These are phyloP conservation scores for Vanessa tameamea DNA, from an alignment of 1,140 invertebrate genomes.

Conservation along the genomic window DNA sequence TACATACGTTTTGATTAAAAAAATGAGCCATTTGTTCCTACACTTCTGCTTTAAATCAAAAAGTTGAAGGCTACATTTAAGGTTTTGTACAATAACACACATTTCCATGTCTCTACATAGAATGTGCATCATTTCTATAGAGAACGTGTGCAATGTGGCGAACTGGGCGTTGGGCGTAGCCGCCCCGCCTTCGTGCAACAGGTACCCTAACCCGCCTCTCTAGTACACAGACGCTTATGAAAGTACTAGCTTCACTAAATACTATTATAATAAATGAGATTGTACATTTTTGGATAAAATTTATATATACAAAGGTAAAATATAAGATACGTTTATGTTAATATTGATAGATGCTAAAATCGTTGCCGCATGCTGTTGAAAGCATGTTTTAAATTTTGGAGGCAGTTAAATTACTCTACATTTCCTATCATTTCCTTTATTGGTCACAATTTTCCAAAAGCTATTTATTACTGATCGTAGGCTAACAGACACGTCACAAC, in stretches of 20 bases:
- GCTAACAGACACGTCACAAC: too few relatives aligned
- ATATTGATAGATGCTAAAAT: too few relatives aligned
- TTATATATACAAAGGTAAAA: background rate
- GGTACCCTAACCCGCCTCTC: constrained; percentile 41
- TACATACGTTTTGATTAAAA: too few relatives aligned
- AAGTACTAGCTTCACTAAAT: constrained; percentile 15
- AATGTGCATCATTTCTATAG: background rate
- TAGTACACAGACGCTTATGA: constrained; percentile 16
- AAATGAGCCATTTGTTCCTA: too few relatives aligned
- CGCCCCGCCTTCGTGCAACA: constrained; percentile 72
- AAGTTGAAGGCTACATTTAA: too few relatives aligned
- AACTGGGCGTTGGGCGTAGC: constrained; percentile 60
- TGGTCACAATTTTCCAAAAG: too few relatives aligned
- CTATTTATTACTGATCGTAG: too few relatives aligned
- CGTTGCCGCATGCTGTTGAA: too few relatives aligned
- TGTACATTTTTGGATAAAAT: background rate
- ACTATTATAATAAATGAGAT: background rate
- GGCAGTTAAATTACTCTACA: too few relatives aligned
- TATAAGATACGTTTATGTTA: background rate
- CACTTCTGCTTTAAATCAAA: too few relatives aligned
- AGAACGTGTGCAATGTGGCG: constrained; percentile 44
- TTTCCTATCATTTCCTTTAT: too few relatives aligned
- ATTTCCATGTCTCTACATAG: background rate
- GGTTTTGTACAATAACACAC: background rate
- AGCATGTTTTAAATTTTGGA: too few relatives aligned